Conservation (phyloP, 2,888 invertebrate genomes). For the Pseudococcus viburni region DNA sequence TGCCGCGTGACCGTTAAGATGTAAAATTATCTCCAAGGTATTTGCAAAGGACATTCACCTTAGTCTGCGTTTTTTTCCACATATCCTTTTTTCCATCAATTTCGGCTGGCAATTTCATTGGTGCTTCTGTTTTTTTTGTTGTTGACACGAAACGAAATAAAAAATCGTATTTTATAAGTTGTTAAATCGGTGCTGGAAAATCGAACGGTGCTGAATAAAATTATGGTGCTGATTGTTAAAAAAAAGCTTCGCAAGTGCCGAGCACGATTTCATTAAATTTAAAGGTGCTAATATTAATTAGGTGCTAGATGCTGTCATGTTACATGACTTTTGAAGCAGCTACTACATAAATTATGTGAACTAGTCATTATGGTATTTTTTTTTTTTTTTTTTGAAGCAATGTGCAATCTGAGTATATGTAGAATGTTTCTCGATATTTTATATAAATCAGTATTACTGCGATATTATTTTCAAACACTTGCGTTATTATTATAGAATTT, state of each 20-base stretch:
- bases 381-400: constrained; percentile 24
- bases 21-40: constrained; percentile 36
- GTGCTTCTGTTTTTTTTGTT: constrained; percentile 28
- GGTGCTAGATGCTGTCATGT: constrained; percentile 56
- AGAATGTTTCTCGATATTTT: constrained; percentile 52
- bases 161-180: constrained; percentile 24
- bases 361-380: constrained; percentile 36
- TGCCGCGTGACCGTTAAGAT: constrained; percentile 23
- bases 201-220: constrained; percentile 30
- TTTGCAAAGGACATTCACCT: constrained; percentile 49
- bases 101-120: constrained; percentile 30
- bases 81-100: neutral
- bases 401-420: constrained; percentile 29
- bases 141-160: constrained; percentile 3
- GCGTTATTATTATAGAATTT: constrained; percentile 24
- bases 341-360: neutral
- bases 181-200: constrained; percentile 51
- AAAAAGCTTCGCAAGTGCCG: constrained; percentile 41
- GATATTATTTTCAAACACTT: constrained; percentile 45
- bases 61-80: constrained; percentile 40
- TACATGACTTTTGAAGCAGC: constrained; percentile 25
- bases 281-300: constrained; percentile 54
- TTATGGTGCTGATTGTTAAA: constrained; percentile 39
- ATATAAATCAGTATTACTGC: constrained; percentile 54
- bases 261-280: constrained; percentile 28